phyloP scores from a whole-genome alignment of 1,140 invertebrate species.

The Steinernema feltiae region DNA sequence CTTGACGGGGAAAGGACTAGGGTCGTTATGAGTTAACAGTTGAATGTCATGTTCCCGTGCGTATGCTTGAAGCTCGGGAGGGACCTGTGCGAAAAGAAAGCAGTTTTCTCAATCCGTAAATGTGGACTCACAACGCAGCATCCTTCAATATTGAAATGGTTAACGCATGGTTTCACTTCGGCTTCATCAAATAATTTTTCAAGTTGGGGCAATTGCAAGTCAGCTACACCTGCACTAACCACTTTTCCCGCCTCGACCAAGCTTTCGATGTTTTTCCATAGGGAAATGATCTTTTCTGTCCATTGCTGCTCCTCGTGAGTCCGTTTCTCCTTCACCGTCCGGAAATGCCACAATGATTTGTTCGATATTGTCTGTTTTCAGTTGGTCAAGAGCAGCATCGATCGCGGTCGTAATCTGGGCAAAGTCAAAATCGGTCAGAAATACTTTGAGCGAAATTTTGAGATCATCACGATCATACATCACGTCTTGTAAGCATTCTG shows the following conservation, averaged over 20 bases:
- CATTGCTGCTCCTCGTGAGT: constrained; percentile 24
- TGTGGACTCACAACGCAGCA: constrained; percentile 71
- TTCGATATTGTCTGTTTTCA: constrained; percentile 52
- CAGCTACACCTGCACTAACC: constrained; percentile 74
- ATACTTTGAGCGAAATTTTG: constrained; percentile 55
- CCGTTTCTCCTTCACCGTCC: constrained; percentile 32
- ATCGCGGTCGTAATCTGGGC: constrained; percentile 38
- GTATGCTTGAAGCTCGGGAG: constrained; percentile 77
- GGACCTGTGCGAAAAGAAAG: constrained; percentile 63
- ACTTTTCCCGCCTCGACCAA: constrained; percentile 67
- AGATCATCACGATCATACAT: constrained; percentile 52
- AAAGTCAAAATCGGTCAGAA: constrained; percentile 42
- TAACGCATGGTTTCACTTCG: constrained; percentile 79
- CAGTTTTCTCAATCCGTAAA: neutral
- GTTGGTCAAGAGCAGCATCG: constrained; percentile 38
- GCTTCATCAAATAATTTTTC: constrained; percentile 72
- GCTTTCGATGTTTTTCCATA: constrained; percentile 71
- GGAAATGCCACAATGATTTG: constrained; percentile 54
- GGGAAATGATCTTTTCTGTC: constrained; percentile 48
- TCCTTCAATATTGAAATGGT: constrained; percentile 87
- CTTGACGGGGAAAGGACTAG: constrained; percentile 59
- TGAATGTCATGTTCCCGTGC: constrained; percentile 83
- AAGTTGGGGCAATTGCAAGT: constrained; percentile 75
- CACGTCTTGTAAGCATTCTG: constrained; percentile 43
- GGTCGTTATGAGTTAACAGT: constrained; percentile 87